Base-by-base conservation (phyloP, 2,113 vertebrate species). In the Jacana jacana region DNA sequence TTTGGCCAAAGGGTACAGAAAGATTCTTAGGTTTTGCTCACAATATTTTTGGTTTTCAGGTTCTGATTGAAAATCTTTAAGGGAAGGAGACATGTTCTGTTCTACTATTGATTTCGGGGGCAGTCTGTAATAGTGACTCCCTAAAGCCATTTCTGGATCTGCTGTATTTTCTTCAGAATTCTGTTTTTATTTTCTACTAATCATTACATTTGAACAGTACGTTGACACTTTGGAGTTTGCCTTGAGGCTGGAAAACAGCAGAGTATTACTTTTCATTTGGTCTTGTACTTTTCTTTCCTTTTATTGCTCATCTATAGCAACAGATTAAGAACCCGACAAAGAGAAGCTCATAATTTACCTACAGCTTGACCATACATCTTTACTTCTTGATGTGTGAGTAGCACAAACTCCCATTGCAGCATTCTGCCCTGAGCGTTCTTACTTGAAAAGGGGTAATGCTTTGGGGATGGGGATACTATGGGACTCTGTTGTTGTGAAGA, bases 131-230 rank as follows among this genome's bases (percentile, higher is more conserved):
- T 55, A 91, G 55, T 35, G 55, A 63, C 84, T 93, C 91, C 80
- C 83, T 89, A 42, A 86, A 95, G 89, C 77, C 60, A 68, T 92
- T 92, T 96, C 86, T 95, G 39, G 65, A 81, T 91, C 52, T 91
- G 42, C 60, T 63, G 42, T 73, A 75, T 19, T 86, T 94, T 88
- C 76, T 90, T 35, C 48, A 63, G 76, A 91, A 87, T 88, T 88
- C 6, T 35, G 75, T 60, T 44, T 81, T 76, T 73, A 18, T 20
- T 86, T 75, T 88, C 76, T 90, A 89, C 58, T 93, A 86, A 93
- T 90, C 92, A 86, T 81, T 95, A 64, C 51, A 76, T 84, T 92
- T 88, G 60, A 89, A 31, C 48, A 68, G 39, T 71, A 20, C 3
- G 2, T 58, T 73, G 75, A 80, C 33, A 46, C 52, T 85, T 84